A percentile compares a stretch with the other conserved stretches of the same genome.
phyloP scores from a whole-genome alignment of 2,797 vertebrate species.

The Mus spretus region DNA sequence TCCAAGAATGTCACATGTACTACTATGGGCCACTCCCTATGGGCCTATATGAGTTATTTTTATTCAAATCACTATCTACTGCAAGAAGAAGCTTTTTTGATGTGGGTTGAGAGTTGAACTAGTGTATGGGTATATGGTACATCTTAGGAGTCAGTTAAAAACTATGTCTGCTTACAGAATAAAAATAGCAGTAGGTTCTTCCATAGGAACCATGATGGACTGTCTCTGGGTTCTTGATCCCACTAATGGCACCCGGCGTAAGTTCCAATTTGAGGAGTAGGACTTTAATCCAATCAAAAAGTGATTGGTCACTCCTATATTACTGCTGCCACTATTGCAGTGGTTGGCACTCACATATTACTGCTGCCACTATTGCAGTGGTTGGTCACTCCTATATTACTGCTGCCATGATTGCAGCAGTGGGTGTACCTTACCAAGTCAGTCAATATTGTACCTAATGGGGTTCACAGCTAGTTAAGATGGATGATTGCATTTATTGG shows the following conservation, averaged over 20 bases:
- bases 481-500: background rate
- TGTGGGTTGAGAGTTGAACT: background rate
- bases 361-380: no score
- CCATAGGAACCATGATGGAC: background rate
- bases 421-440: background rate
- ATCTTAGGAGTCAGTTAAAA: background rate
- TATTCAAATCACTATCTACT: background rate
- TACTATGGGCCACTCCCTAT: background rate
- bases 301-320: background rate
- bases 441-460: background rate
- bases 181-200: background rate
- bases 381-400: no score
- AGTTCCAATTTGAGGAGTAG: background rate
- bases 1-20: background rate
- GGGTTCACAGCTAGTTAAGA: background rate
- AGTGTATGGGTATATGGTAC: background rate
- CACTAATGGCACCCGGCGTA: background rate
- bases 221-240: background rate
- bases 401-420: background rate
- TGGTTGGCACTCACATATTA: no score
- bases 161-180: background rate
- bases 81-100: background rate
- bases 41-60: background rate
- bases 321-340: background rate
- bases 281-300: background rate